A percentile compares a stretch with the other conserved stretches of the same genome.
These are phyloP conservation scores for Pachyramphus minor DNA, from an alignment of 2,113 vertebrate genomes.

Conservation along the genomic window DNA sequence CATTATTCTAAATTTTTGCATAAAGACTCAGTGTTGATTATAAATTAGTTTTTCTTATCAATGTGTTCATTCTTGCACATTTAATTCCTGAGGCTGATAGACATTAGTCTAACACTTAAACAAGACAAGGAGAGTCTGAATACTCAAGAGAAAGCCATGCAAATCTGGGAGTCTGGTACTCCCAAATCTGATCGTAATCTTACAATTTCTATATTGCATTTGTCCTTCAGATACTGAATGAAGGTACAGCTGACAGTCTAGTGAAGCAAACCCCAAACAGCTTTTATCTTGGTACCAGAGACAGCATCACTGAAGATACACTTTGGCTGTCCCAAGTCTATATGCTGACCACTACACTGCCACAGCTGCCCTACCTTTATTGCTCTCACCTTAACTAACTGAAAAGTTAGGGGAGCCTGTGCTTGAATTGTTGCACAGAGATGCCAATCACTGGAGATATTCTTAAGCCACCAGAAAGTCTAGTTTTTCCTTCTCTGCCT, in stretches of 20 bases:
- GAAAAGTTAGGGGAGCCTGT: background rate
- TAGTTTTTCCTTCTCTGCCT: background rate
- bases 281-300: background rate
- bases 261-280: background rate
- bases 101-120: conserved; percentile 64
- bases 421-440: background rate
- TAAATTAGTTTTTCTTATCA: conserved; percentile 64
- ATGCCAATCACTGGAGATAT: background rate
- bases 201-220: background rate
- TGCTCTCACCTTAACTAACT: background rate
- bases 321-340: background rate
- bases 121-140: conserved; percentile 45
- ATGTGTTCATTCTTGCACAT: conserved; percentile 61
- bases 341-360: background rate
- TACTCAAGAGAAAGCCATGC: conserved; percentile 26
- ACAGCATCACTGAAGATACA: background rate
- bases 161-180: conserved; percentile 27
- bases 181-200: background rate
- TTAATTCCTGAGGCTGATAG: conserved; percentile 58
- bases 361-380: background rate
- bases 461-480: background rate
- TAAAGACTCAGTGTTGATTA: conserved; percentile 53
- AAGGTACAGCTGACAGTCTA: background rate
- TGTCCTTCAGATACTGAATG: background rate
- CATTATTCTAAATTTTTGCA: conserved; percentile 61